These are phyloP conservation scores for Oryzias dopingdopingensis DNA, from an alignment of 2,797 vertebrate genomes.

Conservation along the genomic window DNA sequence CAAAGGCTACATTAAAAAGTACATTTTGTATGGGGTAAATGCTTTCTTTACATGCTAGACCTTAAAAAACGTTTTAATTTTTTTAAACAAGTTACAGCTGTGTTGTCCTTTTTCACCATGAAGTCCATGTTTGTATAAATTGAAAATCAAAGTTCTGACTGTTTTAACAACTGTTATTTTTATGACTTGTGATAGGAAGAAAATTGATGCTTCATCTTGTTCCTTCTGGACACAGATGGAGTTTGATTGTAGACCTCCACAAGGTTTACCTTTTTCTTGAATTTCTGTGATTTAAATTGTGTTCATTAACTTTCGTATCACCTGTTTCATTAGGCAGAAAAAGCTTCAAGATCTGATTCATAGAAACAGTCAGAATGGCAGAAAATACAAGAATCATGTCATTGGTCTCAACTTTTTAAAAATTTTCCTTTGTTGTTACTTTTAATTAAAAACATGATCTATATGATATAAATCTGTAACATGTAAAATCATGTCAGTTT, in stretches of 20 bases:
- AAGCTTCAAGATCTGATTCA: conserved; percentile 81
- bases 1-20: too few relatives aligned
- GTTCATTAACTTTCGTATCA: conserved; percentile 99
- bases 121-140: conserved; percentile 52
- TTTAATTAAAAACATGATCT: conserved; percentile 9
- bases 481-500: conserved; percentile 35
- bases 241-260: conserved; percentile 99
- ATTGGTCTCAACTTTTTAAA: conserved; percentile 22
- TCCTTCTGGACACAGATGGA: conserved; percentile 99
- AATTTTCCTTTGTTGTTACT: conserved; percentile 11
- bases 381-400: conserved; percentile 90
- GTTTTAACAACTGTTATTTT: conserved; percentile 99
- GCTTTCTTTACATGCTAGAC: too few relatives aligned
- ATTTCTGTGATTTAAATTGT: conserved; percentile 99
- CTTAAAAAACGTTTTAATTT: too few relatives aligned
- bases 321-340: conserved; percentile 94
- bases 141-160: conserved; percentile 96
- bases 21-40: too few relatives aligned
- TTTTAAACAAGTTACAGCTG: conserved; percentile 88
- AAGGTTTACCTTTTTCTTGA: conserved; percentile 99
- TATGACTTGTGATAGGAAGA: conserved; percentile 99
- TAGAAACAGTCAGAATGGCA: conserved; percentile 60
- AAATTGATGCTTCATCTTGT: conserved; percentile 99
- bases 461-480: conserved; percentile 17
- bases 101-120: conserved; percentile 75